A percentile compares a stretch with the other conserved stretches of the same genome.
Conservation (phyloP, 2,797 vertebrate genomes). For the Sebastes steindachneri region DNA sequence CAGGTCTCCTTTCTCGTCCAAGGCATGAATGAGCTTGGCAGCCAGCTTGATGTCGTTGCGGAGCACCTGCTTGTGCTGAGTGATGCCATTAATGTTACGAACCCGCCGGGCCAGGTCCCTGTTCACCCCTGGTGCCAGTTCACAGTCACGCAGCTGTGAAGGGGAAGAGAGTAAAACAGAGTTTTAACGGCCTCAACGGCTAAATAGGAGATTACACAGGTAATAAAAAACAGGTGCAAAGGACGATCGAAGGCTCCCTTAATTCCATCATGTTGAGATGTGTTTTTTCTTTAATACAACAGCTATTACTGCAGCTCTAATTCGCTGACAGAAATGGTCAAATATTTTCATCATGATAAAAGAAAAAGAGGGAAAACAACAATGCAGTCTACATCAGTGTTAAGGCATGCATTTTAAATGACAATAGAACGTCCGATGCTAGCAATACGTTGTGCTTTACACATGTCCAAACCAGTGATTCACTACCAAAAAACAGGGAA, state of each 20-base stretch:
- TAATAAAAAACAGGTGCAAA: not conserved
- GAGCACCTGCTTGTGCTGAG: conserved; percentile 92
- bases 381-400: not conserved
- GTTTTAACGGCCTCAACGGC: not conserved
- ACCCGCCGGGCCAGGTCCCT: conserved; percentile 90
- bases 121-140: conserved; percentile 93
- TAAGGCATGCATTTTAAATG: not conserved
- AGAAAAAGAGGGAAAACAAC: not conserved
- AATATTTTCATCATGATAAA: not conserved
- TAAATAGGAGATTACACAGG: not conserved
- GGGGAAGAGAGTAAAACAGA: conserved; percentile 3
- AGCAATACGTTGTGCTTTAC: not conserved
- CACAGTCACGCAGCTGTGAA: conserved; percentile 90
- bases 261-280: not conserved
- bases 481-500: not conserved
- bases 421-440: not conserved
- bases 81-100: conserved; percentile 91
- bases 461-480: not conserved
- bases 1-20: conserved; percentile 90
- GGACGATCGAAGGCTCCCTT: not conserved
- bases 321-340: not conserved
- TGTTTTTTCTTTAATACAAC: not conserved
- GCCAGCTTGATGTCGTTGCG: conserved; percentile 95
- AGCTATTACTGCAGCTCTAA: not conserved
- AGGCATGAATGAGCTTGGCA: conserved; percentile 90